Conservation (phyloP, 2,797 vertebrate species). For the Benthosema pterotum region DNA sequence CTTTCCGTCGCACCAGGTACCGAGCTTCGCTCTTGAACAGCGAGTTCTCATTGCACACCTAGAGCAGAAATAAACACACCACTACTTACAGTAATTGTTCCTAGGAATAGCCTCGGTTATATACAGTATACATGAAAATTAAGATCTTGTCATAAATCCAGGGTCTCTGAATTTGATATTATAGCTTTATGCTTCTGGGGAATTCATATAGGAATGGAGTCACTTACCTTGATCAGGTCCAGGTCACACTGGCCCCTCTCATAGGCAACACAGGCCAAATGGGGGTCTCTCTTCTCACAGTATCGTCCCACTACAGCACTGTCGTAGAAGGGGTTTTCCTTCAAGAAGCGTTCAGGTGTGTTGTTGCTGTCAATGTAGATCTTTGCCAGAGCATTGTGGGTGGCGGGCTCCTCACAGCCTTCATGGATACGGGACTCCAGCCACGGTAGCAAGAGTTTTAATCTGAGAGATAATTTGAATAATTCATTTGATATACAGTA, state of each 20-base stretch:
- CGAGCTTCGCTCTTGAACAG: slow-evolving; percentile 92
- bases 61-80: slow-evolving; percentile 14
- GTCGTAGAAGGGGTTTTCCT: slow-evolving; percentile 90
- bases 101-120: too few species aligned
- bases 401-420: slow-evolving; percentile 91
- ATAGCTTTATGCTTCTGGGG: too few species aligned
- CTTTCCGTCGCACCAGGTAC: slow-evolving; percentile 89
- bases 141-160: too few species aligned
- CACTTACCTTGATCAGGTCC: slow-evolving; percentile 89
- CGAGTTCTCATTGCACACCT: slow-evolving; percentile 96
- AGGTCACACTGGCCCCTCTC: slow-evolving; percentile 91
- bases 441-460: slow-evolving; percentile 90
- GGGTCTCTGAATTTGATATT: too few species aligned
- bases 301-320: slow-evolving; percentile 90
- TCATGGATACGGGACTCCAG: slow-evolving; percentile 92
- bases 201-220: too few species aligned
- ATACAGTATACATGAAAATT: too few species aligned
- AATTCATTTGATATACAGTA: too few species aligned
- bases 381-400: slow-evolving; percentile 92
- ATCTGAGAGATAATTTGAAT: slow-evolving; percentile 65
- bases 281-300: slow-evolving; percentile 92
- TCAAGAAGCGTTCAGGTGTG: slow-evolving; percentile 88
- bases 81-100: too few species aligned
- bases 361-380: slow-evolving; percentile 95
- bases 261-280: slow-evolving; percentile 91